A percentile compares a stretch with the other conserved stretches of the same genome.
These are phyloP conservation scores for Hippocampus mohnikei DNA, from an alignment of 2,113 vertebrate genomes.

Conservation along the genomic window DNA sequence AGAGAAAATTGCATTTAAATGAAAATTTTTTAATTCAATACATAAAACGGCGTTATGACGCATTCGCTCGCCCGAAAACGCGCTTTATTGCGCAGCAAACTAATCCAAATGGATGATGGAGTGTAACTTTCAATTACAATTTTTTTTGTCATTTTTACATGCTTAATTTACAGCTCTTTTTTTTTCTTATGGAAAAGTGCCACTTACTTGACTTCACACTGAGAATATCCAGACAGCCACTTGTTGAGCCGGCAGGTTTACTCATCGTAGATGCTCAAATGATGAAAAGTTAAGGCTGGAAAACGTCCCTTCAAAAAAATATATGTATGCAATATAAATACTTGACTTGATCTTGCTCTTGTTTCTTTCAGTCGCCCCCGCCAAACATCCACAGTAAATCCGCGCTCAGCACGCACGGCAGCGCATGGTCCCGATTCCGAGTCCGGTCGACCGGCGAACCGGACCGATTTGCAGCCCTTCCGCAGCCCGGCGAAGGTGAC, in stretches of 20 bases:
- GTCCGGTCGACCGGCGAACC: not conserved
- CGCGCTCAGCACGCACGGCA: conserved; percentile 54
- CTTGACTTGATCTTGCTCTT: not conserved
- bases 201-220: conserved; percentile 81
- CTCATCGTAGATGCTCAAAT: conserved; percentile 80
- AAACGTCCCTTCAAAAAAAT: conserved; percentile 2
- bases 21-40: not conserved
- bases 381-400: conserved; percentile 28
- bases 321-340: not conserved
- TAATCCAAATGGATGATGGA: not conserved
- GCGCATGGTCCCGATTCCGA: conserved; percentile 34
- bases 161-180: not conserved
- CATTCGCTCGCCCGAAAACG: not conserved
- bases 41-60: not conserved
- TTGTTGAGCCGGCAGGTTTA: conserved; percentile 97
- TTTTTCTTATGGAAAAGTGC: conserved; percentile 12
- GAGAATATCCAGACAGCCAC: conserved; percentile 87
- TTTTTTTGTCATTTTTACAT: not conserved
- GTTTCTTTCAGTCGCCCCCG: not conserved
- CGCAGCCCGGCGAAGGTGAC: conserved; percentile 17
- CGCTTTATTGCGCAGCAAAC: not conserved
- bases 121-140: not conserved
- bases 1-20: not conserved
- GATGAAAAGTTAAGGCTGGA: conserved; percentile 18
- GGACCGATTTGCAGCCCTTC: not conserved